phyloP scores from a whole-genome alignment of 2,113 vertebrate species.

The Elachura formosa region DNA sequence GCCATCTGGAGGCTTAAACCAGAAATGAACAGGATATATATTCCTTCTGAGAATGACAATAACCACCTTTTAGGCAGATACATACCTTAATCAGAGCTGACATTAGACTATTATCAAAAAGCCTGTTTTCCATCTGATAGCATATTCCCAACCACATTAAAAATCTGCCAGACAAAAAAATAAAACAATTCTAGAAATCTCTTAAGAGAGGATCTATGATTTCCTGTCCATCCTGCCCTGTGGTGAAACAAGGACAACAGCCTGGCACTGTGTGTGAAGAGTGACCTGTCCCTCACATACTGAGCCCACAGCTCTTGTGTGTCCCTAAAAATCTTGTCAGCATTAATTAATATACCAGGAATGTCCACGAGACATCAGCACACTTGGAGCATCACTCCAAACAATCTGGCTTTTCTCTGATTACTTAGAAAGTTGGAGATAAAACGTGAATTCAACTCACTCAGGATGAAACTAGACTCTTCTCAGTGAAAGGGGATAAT shows the following conservation, averaged over 20 bases:
- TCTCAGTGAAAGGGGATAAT: not conserved
- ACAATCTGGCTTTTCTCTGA: not conserved
- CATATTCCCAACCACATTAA: not conserved
- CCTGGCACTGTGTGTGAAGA: not conserved
- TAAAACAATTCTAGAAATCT: not conserved
- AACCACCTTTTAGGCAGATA: not conserved
- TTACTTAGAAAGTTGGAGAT: not conserved
- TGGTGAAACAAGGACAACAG: not conserved
- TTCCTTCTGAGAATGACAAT: not conserved
- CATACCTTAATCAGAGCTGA: not conserved
- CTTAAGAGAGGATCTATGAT: accelerated
- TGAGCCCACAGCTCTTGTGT: not conserved
- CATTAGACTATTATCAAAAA: not conserved
- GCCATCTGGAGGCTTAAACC: slow-evolving; percentile 43
- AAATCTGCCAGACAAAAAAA: not conserved
- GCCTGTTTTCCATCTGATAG: not conserved
- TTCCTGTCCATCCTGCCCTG: not conserved
- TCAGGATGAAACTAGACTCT: not conserved
- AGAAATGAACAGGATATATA: not conserved
- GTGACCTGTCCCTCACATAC: accelerated
- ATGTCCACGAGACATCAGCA: not conserved
- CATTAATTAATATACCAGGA: not conserved
- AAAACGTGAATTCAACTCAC: not conserved
- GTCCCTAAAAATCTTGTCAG: not conserved
- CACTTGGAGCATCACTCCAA: not conserved